A percentile compares a stretch with the other conserved stretches of the same genome.
phyloP scores from a whole-genome alignment of 2,113 vertebrate genomes.

The Megaleporinus macrocephalus region DNA sequence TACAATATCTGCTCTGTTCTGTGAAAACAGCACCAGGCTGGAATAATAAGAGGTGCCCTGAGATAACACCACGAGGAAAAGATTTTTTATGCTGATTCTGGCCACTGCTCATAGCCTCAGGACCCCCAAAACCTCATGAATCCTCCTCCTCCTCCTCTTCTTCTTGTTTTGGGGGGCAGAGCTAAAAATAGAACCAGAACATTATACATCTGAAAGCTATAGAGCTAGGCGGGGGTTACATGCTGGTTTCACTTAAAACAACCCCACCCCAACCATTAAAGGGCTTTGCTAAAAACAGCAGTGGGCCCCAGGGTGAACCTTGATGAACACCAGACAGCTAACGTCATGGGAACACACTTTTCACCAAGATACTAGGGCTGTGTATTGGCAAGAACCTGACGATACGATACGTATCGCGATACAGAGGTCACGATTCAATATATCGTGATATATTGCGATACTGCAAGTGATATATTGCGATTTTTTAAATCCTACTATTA shows the following conservation, averaged over 20 bases:
- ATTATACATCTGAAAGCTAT: not conserved
- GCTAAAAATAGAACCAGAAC: slow-evolving; percentile 27
- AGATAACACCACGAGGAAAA: not conserved
- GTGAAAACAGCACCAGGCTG: not conserved
- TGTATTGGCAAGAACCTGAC: too few relatives aligned
- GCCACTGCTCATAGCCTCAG: not conserved
- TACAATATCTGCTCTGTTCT: not conserved
- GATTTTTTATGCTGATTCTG: not conserved
- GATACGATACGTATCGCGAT: too few relatives aligned
- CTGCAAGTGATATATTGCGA: too few relatives aligned
- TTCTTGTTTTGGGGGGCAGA: not conserved
- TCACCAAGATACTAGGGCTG: not conserved
- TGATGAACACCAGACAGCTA: not conserved
- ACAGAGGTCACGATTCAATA: too few relatives aligned
- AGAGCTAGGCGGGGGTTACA: not conserved
- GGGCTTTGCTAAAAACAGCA: not conserved
- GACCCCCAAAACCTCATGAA: not conserved
- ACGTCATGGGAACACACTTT: not conserved
- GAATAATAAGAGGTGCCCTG: not conserved
- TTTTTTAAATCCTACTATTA: too few relatives aligned
- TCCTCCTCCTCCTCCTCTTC: too few relatives aligned
- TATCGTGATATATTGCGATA: too few relatives aligned
- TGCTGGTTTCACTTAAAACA: slow-evolving; percentile 19
- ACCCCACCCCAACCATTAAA: slow-evolving; percentile 4
- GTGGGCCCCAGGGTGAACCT: not conserved